Evolutionary conservation across 2,113 vertebrate species (phyloP).

Genomic region (Phalacrocorax aristotelis): DNA sequence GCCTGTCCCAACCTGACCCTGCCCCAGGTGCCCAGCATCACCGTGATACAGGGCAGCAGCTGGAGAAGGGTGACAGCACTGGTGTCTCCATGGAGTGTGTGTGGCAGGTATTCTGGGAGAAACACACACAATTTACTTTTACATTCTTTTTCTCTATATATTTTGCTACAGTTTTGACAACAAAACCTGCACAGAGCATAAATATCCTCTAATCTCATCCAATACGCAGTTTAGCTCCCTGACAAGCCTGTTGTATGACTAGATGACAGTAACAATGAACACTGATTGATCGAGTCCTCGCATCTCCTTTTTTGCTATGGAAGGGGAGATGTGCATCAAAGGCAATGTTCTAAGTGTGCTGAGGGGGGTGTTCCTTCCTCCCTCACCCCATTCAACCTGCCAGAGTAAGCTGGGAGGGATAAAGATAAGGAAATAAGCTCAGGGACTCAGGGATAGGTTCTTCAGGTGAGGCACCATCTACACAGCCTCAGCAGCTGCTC

Average conservation of each 20-base stretch:
- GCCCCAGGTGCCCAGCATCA: not conserved
- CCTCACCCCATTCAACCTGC: not conserved
- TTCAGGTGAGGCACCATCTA: not conserved
- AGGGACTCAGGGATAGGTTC: not conserved
- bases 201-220: not conserved
- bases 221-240: not conserved
- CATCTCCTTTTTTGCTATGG: not conserved
- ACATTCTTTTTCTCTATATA: not conserved
- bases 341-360: not conserved
- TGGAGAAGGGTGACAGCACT: accelerated
- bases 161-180: not conserved
- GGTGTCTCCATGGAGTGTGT: accelerated
- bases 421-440: not conserved
- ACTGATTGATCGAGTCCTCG: not conserved
- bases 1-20: not conserved
- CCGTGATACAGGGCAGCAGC: accelerated
- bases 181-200: not conserved
- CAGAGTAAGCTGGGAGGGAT: not conserved
- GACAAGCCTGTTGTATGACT: not conserved
- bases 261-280: not conserved
- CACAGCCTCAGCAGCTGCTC: not conserved
- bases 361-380: not conserved
- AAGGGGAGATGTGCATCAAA: not conserved
- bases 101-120: not conserved
- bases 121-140: not conserved